These are phyloP conservation scores for Strix aluco DNA, from an alignment of 2,113 vertebrate species.

Conservation along the genomic window DNA sequence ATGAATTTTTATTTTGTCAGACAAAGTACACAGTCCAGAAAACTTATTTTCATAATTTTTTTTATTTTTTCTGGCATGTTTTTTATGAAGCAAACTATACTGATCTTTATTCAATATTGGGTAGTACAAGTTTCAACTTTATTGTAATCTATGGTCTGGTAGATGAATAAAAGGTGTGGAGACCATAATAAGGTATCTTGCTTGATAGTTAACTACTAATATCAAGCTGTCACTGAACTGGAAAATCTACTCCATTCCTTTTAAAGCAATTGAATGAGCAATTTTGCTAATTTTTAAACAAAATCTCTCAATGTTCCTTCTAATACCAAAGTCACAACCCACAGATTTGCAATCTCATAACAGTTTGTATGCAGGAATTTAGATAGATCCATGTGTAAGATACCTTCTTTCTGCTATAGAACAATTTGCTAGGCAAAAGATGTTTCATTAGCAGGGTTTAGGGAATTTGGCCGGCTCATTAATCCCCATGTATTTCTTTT, in stretches of 20 bases:
- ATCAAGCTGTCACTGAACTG: not conserved
- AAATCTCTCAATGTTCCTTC: not conserved
- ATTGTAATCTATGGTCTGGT: not conserved
- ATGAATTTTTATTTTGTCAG: not conserved
- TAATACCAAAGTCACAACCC: not conserved
- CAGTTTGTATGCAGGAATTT: not conserved
- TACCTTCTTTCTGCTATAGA: not conserved
- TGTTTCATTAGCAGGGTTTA: not conserved
- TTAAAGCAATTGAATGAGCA: not conserved
- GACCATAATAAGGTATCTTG: not conserved
- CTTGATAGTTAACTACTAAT: not conserved
- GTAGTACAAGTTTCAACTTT: not conserved
- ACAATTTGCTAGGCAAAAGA: not conserved
- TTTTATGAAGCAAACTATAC: not conserved
- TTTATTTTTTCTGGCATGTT: not conserved
- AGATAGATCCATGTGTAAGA: not conserved
- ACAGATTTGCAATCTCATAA: not conserved
- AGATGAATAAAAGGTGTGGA: not conserved
- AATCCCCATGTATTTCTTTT: not conserved
- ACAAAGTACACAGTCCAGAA: not conserved
- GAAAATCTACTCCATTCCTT: not conserved
- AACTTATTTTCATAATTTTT: not conserved
- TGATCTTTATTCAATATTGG: not conserved
- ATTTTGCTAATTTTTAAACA: not conserved
- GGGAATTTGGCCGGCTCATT: not conserved